Evolutionary conservation across 2,888 invertebrate species (phyloP), one percentile per base, ranked within the genome.

Genomic region (Seira sanloemensis): DNA sequence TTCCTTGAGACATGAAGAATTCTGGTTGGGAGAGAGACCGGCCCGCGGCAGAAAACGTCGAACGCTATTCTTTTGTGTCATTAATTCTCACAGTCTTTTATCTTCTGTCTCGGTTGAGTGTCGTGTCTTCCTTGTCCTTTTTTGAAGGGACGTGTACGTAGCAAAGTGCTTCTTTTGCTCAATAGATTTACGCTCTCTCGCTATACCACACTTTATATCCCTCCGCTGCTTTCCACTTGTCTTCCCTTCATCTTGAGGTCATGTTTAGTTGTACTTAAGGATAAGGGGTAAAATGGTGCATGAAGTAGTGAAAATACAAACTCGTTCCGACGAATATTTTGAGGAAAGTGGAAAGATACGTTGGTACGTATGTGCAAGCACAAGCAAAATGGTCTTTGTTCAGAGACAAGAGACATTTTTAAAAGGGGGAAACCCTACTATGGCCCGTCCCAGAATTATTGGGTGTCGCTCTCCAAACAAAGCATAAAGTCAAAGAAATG

Each of bases 211-310:
- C 62, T 23, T 23, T n/a, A 62, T 62, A 21, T 62, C 21, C 37
- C n/a, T 23, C 62, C 12, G 9, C 21, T 62, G 62, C 62, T 21
- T 19, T 62, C n/a, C 23, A 62, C 19, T 23, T 21, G 62, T 62
- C 62, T 19, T 21, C 62, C 62, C 62, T 62, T 62, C 50, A 50
- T 50, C 62, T 62, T 62, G 62, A n/a, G 62, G 62, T 62, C n/a
- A 62, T 23, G 62, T 23, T 62, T 23, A 50, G 50, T 21, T 62
- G 21, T 62, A 21, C 62, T 62, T 23, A 62, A 62, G 62, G 12
- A 62, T 50, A n/a, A 62, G 16, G n/a, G n/a, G n/a, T 21, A 62
- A 62, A 62, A 62, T 21, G 62, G 19, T 23, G 19, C 21, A 21
- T 62, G 62, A 50, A 50, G n/a, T 12, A 18, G 16, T n/a, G n/a